phyloP scores from a whole-genome alignment of 2,888 invertebrate species.

The Tetheella fluctuosa region DNA sequence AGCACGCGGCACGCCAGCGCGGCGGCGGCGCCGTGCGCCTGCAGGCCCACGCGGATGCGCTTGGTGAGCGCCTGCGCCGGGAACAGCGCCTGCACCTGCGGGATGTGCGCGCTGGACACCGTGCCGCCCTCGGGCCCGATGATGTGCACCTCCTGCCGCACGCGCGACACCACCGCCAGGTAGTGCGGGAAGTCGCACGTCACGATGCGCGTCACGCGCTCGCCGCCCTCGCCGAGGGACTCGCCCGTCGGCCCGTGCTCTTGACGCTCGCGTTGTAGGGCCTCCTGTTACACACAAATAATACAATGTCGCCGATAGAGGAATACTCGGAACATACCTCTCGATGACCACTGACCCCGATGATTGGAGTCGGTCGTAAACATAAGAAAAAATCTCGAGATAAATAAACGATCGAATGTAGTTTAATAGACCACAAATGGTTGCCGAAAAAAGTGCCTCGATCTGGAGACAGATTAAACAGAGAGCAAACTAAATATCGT shows the following conservation, averaged over 20 bases:
- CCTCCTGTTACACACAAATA: constrained; percentile 85
- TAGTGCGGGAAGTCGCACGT: constrained; percentile 99
- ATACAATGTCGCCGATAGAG: too few relatives aligned
- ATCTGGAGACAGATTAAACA: too few relatives aligned
- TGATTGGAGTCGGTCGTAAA: too few relatives aligned
- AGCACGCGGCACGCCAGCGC: constrained; percentile 93
- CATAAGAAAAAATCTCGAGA: too few relatives aligned
- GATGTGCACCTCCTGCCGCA: constrained; percentile 97
- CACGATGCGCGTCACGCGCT: constrained; percentile 95
- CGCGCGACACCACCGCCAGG: constrained; percentile 97
- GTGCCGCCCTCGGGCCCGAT: constrained; percentile 99
- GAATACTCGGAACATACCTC: too few relatives aligned
- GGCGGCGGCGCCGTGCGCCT: constrained; percentile 97
- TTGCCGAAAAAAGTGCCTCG: too few relatives aligned
- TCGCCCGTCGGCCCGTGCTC: constrained; percentile 87
- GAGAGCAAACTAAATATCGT: too few relatives aligned
- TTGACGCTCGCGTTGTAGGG: constrained; percentile 93
- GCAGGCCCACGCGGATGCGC: constrained; percentile 98
- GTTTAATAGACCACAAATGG: too few relatives aligned
- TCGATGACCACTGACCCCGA: too few relatives aligned
- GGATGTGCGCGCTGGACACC: constrained; percentile 95
- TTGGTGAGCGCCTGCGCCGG: constrained; percentile 99
- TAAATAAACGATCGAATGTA: too few relatives aligned
- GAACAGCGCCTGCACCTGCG: constrained; percentile 91
- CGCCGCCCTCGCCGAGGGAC: constrained; percentile 86